phyloP scores from a whole-genome alignment of 2,113 vertebrate genomes.

The Emydura subglobosa region DNA sequence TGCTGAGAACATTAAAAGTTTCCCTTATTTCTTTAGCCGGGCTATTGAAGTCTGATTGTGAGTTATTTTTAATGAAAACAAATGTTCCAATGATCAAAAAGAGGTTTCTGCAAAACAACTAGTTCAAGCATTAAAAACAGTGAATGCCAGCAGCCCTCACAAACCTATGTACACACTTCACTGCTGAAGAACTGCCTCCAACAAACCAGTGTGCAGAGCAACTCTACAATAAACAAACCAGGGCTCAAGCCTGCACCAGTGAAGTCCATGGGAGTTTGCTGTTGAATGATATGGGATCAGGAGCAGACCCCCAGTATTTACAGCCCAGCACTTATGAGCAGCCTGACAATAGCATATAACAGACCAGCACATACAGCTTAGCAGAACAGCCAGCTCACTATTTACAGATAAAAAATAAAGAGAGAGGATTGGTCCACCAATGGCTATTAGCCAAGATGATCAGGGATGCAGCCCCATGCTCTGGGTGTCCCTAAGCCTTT shows the following conservation, averaged over 20 bases:
- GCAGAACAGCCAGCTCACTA: too few species aligned
- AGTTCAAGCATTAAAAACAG: not conserved
- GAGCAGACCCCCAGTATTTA: not conserved
- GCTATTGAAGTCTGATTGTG: not conserved
- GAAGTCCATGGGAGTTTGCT: not conserved
- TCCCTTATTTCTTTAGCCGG: not conserved
- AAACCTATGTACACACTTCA: too few species aligned
- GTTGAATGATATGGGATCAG: not conserved
- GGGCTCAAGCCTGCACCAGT: not conserved
- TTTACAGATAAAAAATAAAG: too few species aligned
- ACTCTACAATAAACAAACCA: not conserved
- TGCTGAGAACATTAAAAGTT: not conserved
- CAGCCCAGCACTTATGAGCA: too few species aligned
- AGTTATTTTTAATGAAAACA: not conserved
- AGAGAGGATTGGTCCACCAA: too few species aligned
- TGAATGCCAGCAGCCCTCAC: not conserved
- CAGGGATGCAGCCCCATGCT: too few species aligned
- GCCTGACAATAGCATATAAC: too few species aligned
- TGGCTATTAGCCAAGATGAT: too few species aligned
- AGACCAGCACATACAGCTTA: too few species aligned
- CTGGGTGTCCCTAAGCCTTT: too few species aligned
- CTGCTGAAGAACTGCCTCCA: too few species aligned
- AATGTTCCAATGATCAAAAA: accelerated
- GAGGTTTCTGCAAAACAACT: not conserved
- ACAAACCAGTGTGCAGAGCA: not conserved